Conservation (phyloP, 2,797 vertebrate species). For the Lagorchestes hirsutus region DNA sequence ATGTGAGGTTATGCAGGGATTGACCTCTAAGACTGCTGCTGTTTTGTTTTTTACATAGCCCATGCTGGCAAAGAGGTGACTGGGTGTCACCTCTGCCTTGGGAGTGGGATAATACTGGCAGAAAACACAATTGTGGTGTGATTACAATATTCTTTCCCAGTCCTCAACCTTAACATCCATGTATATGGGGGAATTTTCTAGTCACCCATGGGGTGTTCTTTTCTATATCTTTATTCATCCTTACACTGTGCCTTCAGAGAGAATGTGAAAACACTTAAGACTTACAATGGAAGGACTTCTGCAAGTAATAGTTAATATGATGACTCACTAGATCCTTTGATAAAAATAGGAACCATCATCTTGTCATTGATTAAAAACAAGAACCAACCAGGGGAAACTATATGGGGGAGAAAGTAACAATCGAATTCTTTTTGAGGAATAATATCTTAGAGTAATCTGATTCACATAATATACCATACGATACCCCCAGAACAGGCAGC, state of each 20-base stretch:
- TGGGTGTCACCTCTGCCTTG: neutral
- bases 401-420: conserved; percentile 64
- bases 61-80: neutral
- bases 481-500: neutral
- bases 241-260: conserved; percentile 59
- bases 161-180: neutral
- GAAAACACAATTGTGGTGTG: neutral
- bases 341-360: conserved; percentile 90
- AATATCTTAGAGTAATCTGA: conserved; percentile 22
- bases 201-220: neutral
- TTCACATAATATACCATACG: neutral
- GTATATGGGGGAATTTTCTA: neutral
- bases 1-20: conserved; percentile 19
- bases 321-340: conserved; percentile 89
- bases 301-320: conserved; percentile 86
- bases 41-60: neutral
- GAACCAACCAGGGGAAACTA: conserved; percentile 79
- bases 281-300: conserved; percentile 74
- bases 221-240: conserved; percentile 37
- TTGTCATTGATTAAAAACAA: conserved; percentile 88
- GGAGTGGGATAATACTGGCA: neutral
- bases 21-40: neutral
- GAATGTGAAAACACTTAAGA: conserved; percentile 63
- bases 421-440: conserved; percentile 63
- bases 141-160: conserved; percentile 1